phyloP scores from a whole-genome alignment of 2,113 vertebrate genomes.

The Lycaon pictus region DNA sequence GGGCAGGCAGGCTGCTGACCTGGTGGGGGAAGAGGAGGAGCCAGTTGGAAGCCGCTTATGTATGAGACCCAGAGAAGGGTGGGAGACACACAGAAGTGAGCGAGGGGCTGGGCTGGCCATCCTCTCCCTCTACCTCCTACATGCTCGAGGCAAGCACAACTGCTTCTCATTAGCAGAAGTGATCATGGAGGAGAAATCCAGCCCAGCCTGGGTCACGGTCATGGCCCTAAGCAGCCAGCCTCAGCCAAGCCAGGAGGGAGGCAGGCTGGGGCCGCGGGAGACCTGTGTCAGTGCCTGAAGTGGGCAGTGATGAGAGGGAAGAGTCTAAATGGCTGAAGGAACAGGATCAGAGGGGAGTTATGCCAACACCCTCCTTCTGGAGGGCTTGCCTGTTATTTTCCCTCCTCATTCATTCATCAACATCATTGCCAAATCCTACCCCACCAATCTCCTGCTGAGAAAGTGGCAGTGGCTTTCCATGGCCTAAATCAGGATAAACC shows the following conservation, averaged over 20 bases:
- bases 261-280: conserved; percentile 14
- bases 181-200: conserved; percentile 64
- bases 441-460: conserved; percentile 18
- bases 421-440: neutral
- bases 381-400: neutral
- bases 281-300: neutral
- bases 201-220: conserved; percentile 71
- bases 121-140: conserved; percentile 12
- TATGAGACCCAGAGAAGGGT: neutral
- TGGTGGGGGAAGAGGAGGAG: too few relatives aligned
- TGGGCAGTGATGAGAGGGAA: neutral
- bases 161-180: conserved; percentile 82
- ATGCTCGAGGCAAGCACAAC: conserved; percentile 66
- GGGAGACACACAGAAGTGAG: neutral
- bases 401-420: conserved; percentile 48
- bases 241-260: conserved; percentile 55
- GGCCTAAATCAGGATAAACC: neutral
- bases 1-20: neutral
- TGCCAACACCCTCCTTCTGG: conserved; percentile 26
- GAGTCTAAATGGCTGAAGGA: neutral
- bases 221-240: conserved; percentile 61
- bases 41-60: neutral
- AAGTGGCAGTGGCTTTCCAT: conserved; percentile 31
- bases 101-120: neutral
- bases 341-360: neutral